Evolutionary conservation across 2,888 invertebrate species (phyloP).

Genomic region (Cabera pusaria): DNA sequence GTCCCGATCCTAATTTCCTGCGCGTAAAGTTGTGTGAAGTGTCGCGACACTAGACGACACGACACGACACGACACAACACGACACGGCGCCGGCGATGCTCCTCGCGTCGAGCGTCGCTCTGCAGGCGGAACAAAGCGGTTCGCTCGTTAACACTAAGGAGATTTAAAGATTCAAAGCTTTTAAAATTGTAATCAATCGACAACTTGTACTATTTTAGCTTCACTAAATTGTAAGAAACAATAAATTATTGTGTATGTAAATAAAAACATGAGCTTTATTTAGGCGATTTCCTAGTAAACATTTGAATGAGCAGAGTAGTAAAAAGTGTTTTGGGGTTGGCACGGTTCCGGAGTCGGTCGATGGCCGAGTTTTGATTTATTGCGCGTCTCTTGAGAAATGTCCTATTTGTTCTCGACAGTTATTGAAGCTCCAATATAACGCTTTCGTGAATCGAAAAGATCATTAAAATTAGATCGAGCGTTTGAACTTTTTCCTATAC

Average conservation of each 20-base stretch:
- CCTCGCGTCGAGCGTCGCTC: slow-evolving; percentile 62
- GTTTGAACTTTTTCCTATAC: too few relatives aligned
- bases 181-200: slow-evolving; percentile 79
- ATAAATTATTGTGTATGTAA: slow-evolving; percentile 84
- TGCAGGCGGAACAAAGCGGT: slow-evolving; percentile 67
- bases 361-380: slow-evolving; percentile 41
- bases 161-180: slow-evolving; percentile 76
- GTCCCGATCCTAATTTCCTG: slow-evolving; percentile 60
- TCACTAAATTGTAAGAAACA: slow-evolving; percentile 83
- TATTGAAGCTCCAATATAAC: slow-evolving; percentile 20
- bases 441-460: too few relatives aligned
- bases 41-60: slow-evolving; percentile 55
- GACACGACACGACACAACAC: too few relatives aligned
- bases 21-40: slow-evolving; percentile 32
- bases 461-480: too few relatives aligned
- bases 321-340: slow-evolving; percentile 36
- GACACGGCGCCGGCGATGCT: too few relatives aligned
- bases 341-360: slow-evolving; percentile 40
- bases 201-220: slow-evolving; percentile 79
- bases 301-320: slow-evolving; percentile 44
- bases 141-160: slow-evolving; percentile 71
- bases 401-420: slow-evolving; percentile 18
- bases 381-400: slow-evolving; percentile 20
- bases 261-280: slow-evolving; percentile 79
- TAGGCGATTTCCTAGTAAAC: slow-evolving; percentile 60